A percentile compares a stretch with the other conserved stretches of the same genome.
Evolutionary conservation across 2,888 invertebrate genomes (phyloP).

Genomic region (Himalopsyche japonica): DNA sequence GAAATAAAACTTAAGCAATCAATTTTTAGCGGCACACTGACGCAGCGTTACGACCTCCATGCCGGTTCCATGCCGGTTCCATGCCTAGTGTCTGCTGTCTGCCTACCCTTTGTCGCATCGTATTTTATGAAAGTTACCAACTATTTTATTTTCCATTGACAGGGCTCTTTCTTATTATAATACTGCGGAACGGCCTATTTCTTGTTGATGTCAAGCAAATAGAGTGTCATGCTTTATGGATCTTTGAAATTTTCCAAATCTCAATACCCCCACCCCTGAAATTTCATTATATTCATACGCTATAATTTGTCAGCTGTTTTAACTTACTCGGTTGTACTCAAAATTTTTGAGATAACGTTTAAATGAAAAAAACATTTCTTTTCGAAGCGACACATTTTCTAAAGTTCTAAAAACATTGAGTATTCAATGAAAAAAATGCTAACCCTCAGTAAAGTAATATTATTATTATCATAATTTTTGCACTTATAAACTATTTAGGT

Average conservation of each 20-base stretch:
- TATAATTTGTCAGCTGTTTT: not conserved
- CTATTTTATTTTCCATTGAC: slow-evolving; percentile 32
- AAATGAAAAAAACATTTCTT: too few species aligned
- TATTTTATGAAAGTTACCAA: slow-evolving; percentile 29
- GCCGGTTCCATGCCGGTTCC: not conserved
- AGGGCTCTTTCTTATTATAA: slow-evolving; percentile 24
- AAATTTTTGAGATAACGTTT: too few species aligned
- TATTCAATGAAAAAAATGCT: too few species aligned
- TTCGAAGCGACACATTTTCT: too few species aligned
- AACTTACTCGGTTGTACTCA: too few species aligned
- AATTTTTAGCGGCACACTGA: slow-evolving; percentile 21
- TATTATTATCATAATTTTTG: too few species aligned
- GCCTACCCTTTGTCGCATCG: not conserved
- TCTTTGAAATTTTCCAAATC: not conserved
- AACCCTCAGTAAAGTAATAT: too few species aligned
- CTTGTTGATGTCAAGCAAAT: slow-evolving; percentile 15
- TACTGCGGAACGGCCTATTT: slow-evolving; percentile 24
- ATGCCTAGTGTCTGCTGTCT: not conserved
- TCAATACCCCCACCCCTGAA: not conserved
- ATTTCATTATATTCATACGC: not conserved
- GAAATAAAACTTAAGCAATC: slow-evolving; percentile 33
- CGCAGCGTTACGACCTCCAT: slow-evolving; percentile 2
- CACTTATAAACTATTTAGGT: too few species aligned
- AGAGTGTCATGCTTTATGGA: not conserved
- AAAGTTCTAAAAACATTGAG: too few species aligned